phyloP scores from a whole-genome alignment of 2,888 invertebrate genomes.

The Volucella bombylans region DNA sequence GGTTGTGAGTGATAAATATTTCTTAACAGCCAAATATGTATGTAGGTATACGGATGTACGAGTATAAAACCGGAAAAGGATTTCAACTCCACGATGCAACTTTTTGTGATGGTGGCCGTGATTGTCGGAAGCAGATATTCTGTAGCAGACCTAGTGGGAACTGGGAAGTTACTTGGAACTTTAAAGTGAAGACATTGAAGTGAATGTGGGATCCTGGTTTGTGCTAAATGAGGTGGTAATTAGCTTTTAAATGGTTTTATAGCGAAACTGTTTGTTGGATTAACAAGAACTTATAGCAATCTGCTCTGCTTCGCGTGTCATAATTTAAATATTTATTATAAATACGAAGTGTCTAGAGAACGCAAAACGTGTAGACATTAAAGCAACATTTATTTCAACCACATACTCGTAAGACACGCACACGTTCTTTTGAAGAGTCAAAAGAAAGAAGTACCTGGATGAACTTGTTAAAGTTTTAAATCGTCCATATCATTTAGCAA shows the following conservation, averaged over 20 bases:
- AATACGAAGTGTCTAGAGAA: too few species aligned
- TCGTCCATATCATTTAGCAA: too few species aligned
- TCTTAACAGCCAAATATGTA: constrained; percentile 26
- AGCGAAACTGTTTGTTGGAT: neutral
- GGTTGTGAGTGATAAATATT: constrained; percentile 58
- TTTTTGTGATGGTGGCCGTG: neutral
- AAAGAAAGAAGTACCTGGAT: too few species aligned
- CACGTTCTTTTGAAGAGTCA: too few species aligned
- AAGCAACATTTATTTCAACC: too few species aligned
- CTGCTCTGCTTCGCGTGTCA: too few species aligned
- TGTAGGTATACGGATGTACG: constrained; percentile 3
- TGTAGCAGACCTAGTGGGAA: neutral
- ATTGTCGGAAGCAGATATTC: constrained; percentile 28
- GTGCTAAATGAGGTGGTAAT: constrained; percentile 35
- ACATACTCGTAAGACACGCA: too few species aligned
- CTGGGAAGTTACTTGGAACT: constrained; percentile 40
- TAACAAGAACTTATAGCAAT: too few species aligned
- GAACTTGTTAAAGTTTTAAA: too few species aligned
- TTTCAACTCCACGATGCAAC: neutral
- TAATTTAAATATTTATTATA: too few species aligned
- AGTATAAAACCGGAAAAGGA: constrained; percentile 18
- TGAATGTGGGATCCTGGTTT: constrained; percentile 18
- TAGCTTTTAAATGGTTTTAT: constrained; percentile 12
- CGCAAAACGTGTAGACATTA: too few species aligned
- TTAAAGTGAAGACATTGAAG: constrained; percentile 28